Evolutionary conservation across 2,113 vertebrate genomes (phyloP).

Genomic region (Phoxinus phoxinus): DNA sequence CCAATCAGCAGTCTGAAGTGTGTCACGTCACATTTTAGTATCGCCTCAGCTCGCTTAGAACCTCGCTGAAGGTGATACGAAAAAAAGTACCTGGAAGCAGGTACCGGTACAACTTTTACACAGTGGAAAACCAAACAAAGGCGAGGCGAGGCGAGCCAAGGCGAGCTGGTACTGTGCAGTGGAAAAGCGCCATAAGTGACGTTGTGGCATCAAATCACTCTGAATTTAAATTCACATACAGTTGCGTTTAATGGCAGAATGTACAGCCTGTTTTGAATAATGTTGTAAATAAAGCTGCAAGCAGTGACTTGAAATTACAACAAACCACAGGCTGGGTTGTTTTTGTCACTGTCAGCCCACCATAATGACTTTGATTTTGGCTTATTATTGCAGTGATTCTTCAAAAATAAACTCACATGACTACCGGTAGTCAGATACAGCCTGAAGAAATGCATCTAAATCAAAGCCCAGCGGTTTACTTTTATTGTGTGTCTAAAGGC

Average conservation of each 20-base stretch:
- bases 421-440: slow-evolving; percentile 18
- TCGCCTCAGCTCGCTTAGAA: too few relatives aligned
- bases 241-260: not conserved
- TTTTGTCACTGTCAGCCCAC: not conserved
- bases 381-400: slow-evolving; percentile 18
- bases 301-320: not conserved
- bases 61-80: too few relatives aligned
- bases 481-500: not conserved
- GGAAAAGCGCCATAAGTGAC: too few relatives aligned
- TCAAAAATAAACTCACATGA: slow-evolving; percentile 36
- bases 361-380: not conserved
- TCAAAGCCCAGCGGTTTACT: slow-evolving; percentile 8
- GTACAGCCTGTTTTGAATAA: slow-evolving; percentile 5
- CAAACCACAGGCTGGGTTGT: slow-evolving; percentile 7
- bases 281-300: slow-evolving; percentile 23
- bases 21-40: too few relatives aligned
- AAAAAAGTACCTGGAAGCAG: too few relatives aligned
- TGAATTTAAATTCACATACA: not conserved
- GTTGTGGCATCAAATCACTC: not conserved
- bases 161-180: too few relatives aligned
- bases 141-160: too few relatives aligned
- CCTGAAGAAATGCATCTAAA: slow-evolving; percentile 23
- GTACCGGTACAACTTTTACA: too few relatives aligned
- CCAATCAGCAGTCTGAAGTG: too few relatives aligned
- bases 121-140: too few relatives aligned